These are phyloP conservation scores for Drosophila anomalata DNA, from an alignment of 2,888 invertebrate species.

Conservation along the genomic window DNA sequence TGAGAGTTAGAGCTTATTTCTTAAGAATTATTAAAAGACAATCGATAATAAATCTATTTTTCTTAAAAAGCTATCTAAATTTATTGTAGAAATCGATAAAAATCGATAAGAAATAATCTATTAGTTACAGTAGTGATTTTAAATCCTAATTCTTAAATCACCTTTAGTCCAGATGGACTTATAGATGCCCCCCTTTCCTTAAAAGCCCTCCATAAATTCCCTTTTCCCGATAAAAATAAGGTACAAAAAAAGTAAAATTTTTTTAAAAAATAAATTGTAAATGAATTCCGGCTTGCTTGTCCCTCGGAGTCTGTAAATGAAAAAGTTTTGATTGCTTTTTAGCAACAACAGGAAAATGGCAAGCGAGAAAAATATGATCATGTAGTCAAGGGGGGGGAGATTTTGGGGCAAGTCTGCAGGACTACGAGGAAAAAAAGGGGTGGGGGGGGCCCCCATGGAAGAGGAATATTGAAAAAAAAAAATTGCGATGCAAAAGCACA, in stretches of 20 bases:
- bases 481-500: slow-evolving; percentile 55
- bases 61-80: too few species aligned
- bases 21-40: too few species aligned
- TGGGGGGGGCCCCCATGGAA: background rate
- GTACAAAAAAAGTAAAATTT: background rate
- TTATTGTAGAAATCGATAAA: too few species aligned
- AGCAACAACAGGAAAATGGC: slow-evolving; percentile 43
- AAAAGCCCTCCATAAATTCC: too few species aligned
- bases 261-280: slow-evolving; percentile 27
- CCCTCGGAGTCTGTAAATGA: slow-evolving; percentile 29
- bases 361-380: slow-evolving; percentile 35
- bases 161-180: too few species aligned
- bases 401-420: background rate
- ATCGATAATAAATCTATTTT: too few species aligned
- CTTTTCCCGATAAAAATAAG: background rate
- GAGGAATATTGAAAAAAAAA: slow-evolving; percentile 47
- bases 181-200: too few species aligned
- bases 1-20: too few species aligned
- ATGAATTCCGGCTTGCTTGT: slow-evolving; percentile 17
- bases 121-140: too few species aligned
- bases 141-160: too few species aligned
- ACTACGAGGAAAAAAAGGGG: background rate
- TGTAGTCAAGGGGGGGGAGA: slow-evolving; percentile 4
- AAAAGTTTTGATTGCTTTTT: slow-evolving; percentile 63
- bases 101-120: too few species aligned